These are phyloP conservation scores for Parambassis ranga DNA, from an alignment of 2,797 vertebrate species.

Conservation along the genomic window DNA sequence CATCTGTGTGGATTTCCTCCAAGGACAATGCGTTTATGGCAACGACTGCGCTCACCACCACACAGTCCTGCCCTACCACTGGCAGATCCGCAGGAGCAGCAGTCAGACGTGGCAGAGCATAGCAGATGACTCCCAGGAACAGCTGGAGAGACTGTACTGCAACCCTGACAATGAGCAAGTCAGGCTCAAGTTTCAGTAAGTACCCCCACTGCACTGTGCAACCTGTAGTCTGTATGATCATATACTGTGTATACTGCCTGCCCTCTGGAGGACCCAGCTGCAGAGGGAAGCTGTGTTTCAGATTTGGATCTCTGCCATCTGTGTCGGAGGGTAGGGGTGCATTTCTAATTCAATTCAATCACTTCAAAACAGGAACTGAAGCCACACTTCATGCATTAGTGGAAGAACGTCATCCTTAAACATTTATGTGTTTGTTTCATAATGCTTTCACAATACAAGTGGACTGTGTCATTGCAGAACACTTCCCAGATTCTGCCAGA, in stretches of 20 bases:
- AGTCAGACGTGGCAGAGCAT: slow-evolving; percentile 93
- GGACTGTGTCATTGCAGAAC: background rate
- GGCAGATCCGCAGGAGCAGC: slow-evolving; percentile 91
- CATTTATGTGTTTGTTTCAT: background rate
- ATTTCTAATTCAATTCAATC: slow-evolving; percentile 42
- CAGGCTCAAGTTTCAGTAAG: slow-evolving; percentile 94
- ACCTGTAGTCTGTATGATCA: slow-evolving; percentile 10
- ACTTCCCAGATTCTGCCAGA: background rate
- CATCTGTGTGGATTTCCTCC: slow-evolving; percentile 96
- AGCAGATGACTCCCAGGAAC: slow-evolving; percentile 95
- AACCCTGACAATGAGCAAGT: slow-evolving; percentile 98
- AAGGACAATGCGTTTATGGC: slow-evolving; percentile 91
- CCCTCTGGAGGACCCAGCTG: background rate
- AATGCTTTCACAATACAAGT: background rate
- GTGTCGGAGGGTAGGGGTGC: background rate
- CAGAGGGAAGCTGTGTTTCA: slow-evolving; percentile 9
- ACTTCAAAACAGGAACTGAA: slow-evolving; percentile 37
- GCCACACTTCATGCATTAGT: background rate
- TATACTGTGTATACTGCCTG: background rate
- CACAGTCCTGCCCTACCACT: slow-evolving; percentile 94
- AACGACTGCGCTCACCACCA: slow-evolving; percentile 95
- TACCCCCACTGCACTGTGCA: slow-evolving; percentile 46
- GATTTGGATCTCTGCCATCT: slow-evolving; percentile 2
- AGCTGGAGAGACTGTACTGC: slow-evolving; percentile 98
- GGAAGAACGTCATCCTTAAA: background rate